Percentiles rank a stretch among this genome's conserved stretches.
Conservation (phyloP, 2,888 invertebrate genomes). For the Leucoma salicis region DNA sequence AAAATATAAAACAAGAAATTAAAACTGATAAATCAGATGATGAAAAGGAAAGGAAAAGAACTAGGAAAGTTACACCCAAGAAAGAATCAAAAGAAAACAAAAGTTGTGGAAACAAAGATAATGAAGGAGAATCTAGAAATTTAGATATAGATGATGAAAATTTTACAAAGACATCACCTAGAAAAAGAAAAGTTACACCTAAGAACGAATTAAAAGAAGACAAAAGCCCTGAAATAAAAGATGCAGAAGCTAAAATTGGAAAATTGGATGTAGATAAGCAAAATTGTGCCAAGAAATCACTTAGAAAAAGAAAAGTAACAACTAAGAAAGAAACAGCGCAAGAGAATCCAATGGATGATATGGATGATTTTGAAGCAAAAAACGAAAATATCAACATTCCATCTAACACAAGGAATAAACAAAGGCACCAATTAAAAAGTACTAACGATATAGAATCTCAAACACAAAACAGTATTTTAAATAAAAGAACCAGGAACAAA, state of each 20-base stretch:
- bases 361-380: neutral
- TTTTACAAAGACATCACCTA: slow-evolving; percentile 6
- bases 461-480: too few relatives aligned
- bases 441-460: too few relatives aligned
- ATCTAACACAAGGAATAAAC: neutral
- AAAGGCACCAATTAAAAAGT: too few relatives aligned
- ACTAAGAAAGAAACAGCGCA: slow-evolving; percentile 16
- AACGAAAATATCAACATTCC: too few relatives aligned
- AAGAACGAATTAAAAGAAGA: slow-evolving; percentile 9
- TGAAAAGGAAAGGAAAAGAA: slow-evolving; percentile 31
- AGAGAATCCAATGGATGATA: neutral
- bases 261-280: neutral
- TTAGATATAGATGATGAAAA: slow-evolving; percentile 7
- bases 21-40: slow-evolving; percentile 21
- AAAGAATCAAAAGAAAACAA: slow-evolving; percentile 29
- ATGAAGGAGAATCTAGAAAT: slow-evolving; percentile 14
- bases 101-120: slow-evolving; percentile 10
- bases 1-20: slow-evolving; percentile 34
- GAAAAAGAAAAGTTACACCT: slow-evolving; percentile 21
- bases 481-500: too few relatives aligned
- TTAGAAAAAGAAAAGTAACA: slow-evolving; percentile 26
- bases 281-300: slow-evolving; percentile 18
- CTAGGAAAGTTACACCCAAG: slow-evolving; percentile 36
- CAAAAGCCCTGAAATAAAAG: slow-evolving; percentile 5
- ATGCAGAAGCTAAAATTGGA: neutral